A percentile compares a stretch with the other conserved stretches of the same genome.
phyloP scores from a whole-genome alignment of 2,113 vertebrate species.

The Nannospalax galili region DNA sequence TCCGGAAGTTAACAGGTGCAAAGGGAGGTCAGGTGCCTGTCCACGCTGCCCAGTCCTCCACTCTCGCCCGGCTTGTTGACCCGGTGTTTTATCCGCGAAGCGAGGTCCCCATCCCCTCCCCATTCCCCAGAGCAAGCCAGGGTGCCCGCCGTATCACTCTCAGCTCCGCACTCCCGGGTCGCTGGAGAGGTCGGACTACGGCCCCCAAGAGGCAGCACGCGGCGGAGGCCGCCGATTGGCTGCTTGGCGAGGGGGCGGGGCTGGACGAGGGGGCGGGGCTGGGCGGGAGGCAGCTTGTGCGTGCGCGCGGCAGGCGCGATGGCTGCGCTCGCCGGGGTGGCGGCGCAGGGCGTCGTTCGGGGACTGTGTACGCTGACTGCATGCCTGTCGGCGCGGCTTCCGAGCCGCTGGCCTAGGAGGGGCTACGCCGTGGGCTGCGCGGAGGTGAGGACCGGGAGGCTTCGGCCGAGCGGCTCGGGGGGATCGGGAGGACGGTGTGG shows the following conservation, averaged over 20 bases:
- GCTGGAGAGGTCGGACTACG: not conserved
- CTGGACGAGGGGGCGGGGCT: rapidly evolving
- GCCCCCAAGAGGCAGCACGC: conserved; percentile 47
- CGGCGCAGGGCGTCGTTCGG: not conserved
- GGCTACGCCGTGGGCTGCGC: not conserved
- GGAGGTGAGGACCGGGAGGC: conserved; percentile 59
- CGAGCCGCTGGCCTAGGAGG: not conserved
- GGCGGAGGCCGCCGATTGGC: conserved; percentile 4
- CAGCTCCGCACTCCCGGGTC: not conserved
- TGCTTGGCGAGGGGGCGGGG: not conserved
- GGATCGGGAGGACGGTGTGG: not conserved
- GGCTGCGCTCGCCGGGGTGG: not conserved
- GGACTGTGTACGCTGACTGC: not conserved
- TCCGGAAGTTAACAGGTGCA: not conserved
- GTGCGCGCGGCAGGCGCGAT: conserved; percentile 44
- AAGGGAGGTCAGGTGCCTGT: not conserved
- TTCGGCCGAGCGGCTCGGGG: not conserved
- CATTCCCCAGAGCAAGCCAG: too few species aligned
- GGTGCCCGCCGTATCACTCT: too few species aligned
- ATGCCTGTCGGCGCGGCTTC: not conserved
- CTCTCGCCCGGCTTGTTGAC: not conserved
- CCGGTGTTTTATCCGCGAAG: not conserved
- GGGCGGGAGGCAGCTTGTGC: not conserved
- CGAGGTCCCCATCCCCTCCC: not conserved
- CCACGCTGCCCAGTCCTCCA: rapidly evolving